A percentile compares a stretch with the other conserved stretches of the same genome.
Evolutionary conservation across 2,113 vertebrate species (phyloP).

Genomic region (Ptychochromis oligacanthus): DNA sequence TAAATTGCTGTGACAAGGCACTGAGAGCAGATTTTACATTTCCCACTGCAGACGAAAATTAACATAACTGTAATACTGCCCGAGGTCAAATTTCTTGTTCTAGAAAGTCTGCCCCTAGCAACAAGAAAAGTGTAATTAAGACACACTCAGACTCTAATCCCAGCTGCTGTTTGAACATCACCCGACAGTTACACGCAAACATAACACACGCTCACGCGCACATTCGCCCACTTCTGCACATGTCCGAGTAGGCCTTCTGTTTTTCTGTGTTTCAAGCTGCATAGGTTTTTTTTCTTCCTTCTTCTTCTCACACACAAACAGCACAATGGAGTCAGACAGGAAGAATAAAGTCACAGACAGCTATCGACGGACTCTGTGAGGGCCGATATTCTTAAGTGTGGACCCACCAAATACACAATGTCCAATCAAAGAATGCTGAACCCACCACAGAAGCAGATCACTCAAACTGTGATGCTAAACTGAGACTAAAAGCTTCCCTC

Average conservation of each 20-base stretch:
- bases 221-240: conserved; percentile 15
- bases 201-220: not conserved
- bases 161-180: conserved; percentile 50
- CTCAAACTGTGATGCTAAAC: conserved; percentile 41
- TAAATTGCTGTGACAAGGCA: conserved; percentile 58
- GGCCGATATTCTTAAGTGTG: conserved; percentile 13
- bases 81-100: conserved; percentile 61
- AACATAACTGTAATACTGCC: conserved; percentile 69
- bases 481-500: conserved; percentile 43
- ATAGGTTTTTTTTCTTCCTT: not conserved
- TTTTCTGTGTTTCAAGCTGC: not conserved
- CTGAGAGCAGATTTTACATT: conserved; percentile 54
- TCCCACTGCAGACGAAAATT: conserved; percentile 58
- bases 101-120: conserved; percentile 61
- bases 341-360: conserved; percentile 16
- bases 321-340: not conserved
- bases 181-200: conserved; percentile 20
- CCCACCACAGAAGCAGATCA: conserved; percentile 40
- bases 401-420: conserved; percentile 1
- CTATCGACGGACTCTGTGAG: conserved; percentile 27
- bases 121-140: conserved; percentile 57
- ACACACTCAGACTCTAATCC: conserved; percentile 32
- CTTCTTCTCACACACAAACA: not conserved
- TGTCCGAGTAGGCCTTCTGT: not conserved
- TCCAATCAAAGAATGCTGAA: conserved; percentile 31